A percentile compares a stretch with the other conserved stretches of the same genome.
Evolutionary conservation across 2,888 invertebrate genomes (phyloP).

Genomic region (Eupithecia vulgata): DNA sequence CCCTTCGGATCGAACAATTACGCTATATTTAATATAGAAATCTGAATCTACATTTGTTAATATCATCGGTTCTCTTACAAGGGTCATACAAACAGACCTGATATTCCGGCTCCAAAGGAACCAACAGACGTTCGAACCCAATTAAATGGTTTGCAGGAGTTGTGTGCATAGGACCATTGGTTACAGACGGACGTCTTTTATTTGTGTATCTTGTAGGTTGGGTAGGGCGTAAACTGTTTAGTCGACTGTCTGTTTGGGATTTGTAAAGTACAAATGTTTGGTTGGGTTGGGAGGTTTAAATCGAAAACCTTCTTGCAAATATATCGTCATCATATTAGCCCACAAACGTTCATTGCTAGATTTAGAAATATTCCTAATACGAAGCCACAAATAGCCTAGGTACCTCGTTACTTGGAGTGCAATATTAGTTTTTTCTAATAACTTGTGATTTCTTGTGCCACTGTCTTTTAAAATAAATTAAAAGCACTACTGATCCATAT

Average conservation of each 20-base stretch:
- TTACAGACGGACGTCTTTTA: conserved; percentile 46
- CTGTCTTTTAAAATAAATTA: not conserved
- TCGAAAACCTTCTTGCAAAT: not conserved
- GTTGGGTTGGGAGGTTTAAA: not conserved
- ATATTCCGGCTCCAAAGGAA: conserved; percentile 41
- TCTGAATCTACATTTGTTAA: conserved; percentile 11
- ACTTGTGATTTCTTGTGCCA: too few species aligned
- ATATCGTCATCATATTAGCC: not conserved
- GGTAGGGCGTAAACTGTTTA: conserved; percentile 35
- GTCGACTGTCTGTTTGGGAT: conserved; percentile 1
- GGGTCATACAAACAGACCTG: conserved; percentile 40
- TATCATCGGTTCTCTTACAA: conserved; percentile 39
- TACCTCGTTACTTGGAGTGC: too few species aligned
- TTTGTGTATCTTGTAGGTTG: conserved; percentile 44
- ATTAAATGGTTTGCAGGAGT: conserved; percentile 66
- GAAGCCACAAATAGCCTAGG: not conserved
- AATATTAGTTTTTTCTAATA: too few species aligned
- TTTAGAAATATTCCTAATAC: not conserved
- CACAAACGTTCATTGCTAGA: not conserved
- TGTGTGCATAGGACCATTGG: conserved; percentile 69
- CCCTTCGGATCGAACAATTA: not conserved
- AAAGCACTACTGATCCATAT: not conserved
- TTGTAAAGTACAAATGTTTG: not conserved
- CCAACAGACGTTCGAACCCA: conserved; percentile 71
- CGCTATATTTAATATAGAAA: not conserved